phyloP scores from a whole-genome alignment of 2,113 vertebrate genomes.

The Trichechus manatus region DNA sequence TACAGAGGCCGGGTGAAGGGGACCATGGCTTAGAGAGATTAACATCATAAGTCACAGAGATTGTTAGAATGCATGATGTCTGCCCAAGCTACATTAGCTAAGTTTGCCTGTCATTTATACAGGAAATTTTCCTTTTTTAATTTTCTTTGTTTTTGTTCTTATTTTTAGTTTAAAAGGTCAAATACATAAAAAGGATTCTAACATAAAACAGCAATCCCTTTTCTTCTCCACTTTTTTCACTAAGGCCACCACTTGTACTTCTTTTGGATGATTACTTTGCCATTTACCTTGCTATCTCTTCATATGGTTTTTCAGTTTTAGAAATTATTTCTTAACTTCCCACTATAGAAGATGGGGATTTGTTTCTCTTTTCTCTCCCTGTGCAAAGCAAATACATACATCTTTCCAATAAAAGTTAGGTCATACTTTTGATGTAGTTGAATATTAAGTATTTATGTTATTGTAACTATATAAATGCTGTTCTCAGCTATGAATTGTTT shows the following conservation, averaged over 20 bases:
- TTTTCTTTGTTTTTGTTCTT: background rate
- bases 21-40: background rate
- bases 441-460: background rate
- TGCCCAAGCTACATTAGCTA: background rate
- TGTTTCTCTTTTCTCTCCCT: background rate
- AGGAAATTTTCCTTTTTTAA: background rate
- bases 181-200: background rate
- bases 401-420: background rate
- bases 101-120: background rate
- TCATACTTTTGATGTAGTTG: background rate
- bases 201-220: background rate
- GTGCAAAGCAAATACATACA: fast-evolving
- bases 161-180: background rate
- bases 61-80: background rate
- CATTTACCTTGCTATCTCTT: background rate
- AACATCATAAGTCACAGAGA: background rate
- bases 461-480: background rate
- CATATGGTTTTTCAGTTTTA: background rate
- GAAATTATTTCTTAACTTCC: conserved; percentile 29
- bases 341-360: background rate
- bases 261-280: background rate
- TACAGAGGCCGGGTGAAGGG: background rate
- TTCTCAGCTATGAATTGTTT: conserved; percentile 31
- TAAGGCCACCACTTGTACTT: background rate
- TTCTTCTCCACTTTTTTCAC: background rate